A percentile compares a stretch with the other conserved stretches of the same genome.
These are phyloP conservation scores for Maniola jurtina DNA, from an alignment of 1,140 invertebrate genomes.

Conservation along the genomic window DNA sequence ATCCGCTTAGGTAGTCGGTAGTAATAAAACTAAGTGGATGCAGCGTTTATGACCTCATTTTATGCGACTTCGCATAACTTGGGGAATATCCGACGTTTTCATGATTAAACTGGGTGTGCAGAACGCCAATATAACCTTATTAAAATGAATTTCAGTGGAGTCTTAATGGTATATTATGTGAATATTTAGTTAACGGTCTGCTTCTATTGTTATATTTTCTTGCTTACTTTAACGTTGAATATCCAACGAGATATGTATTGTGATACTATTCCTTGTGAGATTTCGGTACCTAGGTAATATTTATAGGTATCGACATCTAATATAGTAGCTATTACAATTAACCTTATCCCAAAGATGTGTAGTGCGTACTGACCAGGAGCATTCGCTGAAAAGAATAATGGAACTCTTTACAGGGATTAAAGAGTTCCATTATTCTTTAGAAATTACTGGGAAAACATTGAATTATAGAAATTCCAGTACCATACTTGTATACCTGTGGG, in stretches of 20 bases:
- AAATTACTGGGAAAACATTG: too few species aligned
- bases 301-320: too few species aligned
- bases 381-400: too few species aligned
- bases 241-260: not conserved
- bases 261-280: too few species aligned
- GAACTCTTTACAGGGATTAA: too few species aligned
- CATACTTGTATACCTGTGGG: too few species aligned
- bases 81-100: conserved; percentile 42
- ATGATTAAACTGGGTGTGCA: conserved; percentile 57
- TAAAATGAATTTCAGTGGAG: conserved; percentile 59
- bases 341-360: too few species aligned
- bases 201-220: not conserved
- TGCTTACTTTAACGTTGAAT: not conserved
- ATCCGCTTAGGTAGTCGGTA: conserved; percentile 37
- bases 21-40: conserved; percentile 61
- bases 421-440: too few species aligned
- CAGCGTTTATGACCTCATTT: conserved; percentile 57
- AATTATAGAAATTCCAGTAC: too few species aligned
- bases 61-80: conserved; percentile 59
- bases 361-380: too few species aligned
- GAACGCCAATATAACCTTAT: conserved; percentile 48
- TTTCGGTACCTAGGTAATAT: too few species aligned
- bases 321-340: too few species aligned
- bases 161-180: conserved; percentile 35
- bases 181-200: not conserved